phyloP scores from a whole-genome alignment of 2,797 vertebrate species.

The Hybognathus amarus region DNA sequence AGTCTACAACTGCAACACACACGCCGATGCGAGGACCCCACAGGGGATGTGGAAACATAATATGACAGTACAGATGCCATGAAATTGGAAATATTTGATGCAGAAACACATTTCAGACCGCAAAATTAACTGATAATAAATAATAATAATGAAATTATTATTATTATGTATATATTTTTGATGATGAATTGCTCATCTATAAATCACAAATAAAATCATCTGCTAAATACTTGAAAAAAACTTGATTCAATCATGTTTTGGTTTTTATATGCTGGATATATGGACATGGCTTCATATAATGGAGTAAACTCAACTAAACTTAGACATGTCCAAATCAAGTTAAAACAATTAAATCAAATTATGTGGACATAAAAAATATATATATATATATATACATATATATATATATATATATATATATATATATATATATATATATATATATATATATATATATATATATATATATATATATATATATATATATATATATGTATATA shows the following conservation, averaged over 20 bases:
- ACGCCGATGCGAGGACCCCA: not conserved
- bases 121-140: not conserved
- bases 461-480: too few relatives aligned
- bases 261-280: too few relatives aligned
- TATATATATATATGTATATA: too few relatives aligned
- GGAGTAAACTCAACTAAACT: not conserved
- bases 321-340: not conserved
- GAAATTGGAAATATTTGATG: constrained; percentile 36
- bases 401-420: too few relatives aligned
- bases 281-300: not conserved
- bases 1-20: not conserved
- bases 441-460: too few relatives aligned
- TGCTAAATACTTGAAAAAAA: not conserved
- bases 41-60: not conserved
- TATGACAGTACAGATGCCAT: constrained; percentile 9
- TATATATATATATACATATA: too few relatives aligned
- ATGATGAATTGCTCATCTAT: not conserved
- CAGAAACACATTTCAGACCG: constrained; percentile 13
- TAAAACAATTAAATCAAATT: not conserved
- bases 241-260: not conserved
- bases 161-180: not conserved
- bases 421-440: too few relatives aligned
- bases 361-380: too few relatives aligned
- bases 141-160: too few relatives aligned
- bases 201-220: not conserved